Evolutionary conservation across 2,113 vertebrate species (phyloP).

Genomic region (Ploceus nigricollis): DNA sequence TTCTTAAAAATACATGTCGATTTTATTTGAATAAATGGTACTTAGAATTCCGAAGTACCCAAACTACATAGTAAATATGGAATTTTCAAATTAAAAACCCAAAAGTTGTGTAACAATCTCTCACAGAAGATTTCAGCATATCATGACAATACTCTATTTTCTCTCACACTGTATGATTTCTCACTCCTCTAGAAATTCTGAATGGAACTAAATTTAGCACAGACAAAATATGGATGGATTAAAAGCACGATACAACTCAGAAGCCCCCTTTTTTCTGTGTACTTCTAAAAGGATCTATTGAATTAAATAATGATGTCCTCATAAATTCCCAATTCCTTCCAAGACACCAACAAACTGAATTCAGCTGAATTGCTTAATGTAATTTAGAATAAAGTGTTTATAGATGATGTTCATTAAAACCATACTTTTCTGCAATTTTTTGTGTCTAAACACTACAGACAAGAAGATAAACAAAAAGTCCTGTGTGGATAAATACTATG

Average conservation of each 20-base stretch:
- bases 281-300: neutral
- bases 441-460: neutral
- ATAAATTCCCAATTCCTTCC: neutral
- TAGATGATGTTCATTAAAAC: neutral
- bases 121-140: accelerated
- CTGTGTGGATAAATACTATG: neutral
- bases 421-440: neutral
- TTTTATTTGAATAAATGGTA: neutral
- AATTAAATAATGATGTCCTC: neutral
- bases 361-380: neutral
- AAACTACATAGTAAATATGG: neutral
- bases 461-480: neutral
- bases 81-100: neutral
- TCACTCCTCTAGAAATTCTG: neutral
- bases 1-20: neutral
- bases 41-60: neutral
- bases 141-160: neutral
- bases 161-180: neutral
- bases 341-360: neutral
- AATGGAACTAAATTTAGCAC: neutral
- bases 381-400: neutral
- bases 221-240: neutral
- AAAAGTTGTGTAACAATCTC: neutral
- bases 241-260: neutral
- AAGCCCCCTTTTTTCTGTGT: neutral